These are phyloP conservation scores for Tryphoninae sp. DNA, from an alignment of 2,888 invertebrate genomes.

Conservation along the genomic window DNA sequence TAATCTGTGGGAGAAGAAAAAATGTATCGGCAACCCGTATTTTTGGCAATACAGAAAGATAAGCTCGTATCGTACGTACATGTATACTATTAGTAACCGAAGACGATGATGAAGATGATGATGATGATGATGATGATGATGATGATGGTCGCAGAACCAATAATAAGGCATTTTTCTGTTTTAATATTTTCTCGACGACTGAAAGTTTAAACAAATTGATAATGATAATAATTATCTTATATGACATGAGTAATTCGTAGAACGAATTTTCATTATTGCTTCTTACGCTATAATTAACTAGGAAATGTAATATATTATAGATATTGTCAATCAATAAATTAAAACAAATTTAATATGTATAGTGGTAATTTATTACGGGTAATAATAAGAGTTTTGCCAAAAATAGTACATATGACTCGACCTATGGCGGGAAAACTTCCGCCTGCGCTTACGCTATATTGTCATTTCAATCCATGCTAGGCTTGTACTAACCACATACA, in stretches of 20 bases:
- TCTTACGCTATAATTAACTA: slow-evolving; percentile 77
- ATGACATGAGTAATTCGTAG: slow-evolving; percentile 76
- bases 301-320: slow-evolving; percentile 73
- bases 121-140: slow-evolving; percentile 14
- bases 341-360: slow-evolving; percentile 59
- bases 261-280: slow-evolving; percentile 79
- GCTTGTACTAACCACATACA: too few species aligned
- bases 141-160: slow-evolving; percentile 67
- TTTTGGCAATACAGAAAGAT: slow-evolving; percentile 78
- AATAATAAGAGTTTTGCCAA: not conserved
- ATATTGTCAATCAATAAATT: slow-evolving; percentile 77
- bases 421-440: not conserved
- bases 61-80: slow-evolving; percentile 56
- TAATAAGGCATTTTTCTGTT: slow-evolving; percentile 65
- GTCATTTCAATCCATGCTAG: not conserved
- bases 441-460: slow-evolving; percentile 1
- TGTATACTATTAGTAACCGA: slow-evolving; percentile 51
- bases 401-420: not conserved
- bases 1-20: slow-evolving; percentile 65
- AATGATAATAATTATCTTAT: slow-evolving; percentile 69
- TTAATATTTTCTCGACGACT: slow-evolving; percentile 78
- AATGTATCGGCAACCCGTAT: slow-evolving; percentile 72
- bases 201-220: slow-evolving; percentile 75
- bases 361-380: slow-evolving; percentile 1
- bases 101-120: slow-evolving; percentile 49